These are phyloP conservation scores for Phalacrocorax carbo DNA, from an alignment of 2,113 vertebrate genomes.

Conservation along the genomic window DNA sequence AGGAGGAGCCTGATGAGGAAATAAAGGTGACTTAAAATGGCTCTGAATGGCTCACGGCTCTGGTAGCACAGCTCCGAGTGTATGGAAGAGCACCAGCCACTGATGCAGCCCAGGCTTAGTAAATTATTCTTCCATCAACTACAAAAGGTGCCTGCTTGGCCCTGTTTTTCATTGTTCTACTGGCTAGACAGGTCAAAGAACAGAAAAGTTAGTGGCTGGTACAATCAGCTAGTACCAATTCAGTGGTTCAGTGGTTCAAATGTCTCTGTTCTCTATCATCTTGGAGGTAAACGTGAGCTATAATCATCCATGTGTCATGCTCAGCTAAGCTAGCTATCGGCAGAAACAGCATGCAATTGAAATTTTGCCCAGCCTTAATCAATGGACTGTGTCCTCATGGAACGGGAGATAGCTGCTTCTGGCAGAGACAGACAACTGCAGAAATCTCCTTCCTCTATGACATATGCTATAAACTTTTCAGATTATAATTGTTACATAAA, in stretches of 20 bases:
- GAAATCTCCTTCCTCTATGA: not conserved
- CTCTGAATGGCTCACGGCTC: accelerated
- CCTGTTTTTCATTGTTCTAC: not conserved
- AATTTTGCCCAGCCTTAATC: not conserved
- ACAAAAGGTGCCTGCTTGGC: accelerated
- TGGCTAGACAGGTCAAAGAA: not conserved
- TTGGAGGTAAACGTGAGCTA: not conserved
- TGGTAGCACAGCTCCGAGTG: not conserved
- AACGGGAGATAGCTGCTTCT: not conserved
- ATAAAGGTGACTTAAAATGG: not conserved
- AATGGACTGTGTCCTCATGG: not conserved
- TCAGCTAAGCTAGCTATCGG: not conserved
- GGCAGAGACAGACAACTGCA: not conserved
- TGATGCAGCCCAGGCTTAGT: not conserved
- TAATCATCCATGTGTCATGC: not conserved
- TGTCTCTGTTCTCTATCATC: not conserved
- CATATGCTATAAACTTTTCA: not conserved
- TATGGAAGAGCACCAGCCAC: not conserved
- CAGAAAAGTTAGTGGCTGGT: not conserved
- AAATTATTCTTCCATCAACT: not conserved
- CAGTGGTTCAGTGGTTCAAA: not conserved
- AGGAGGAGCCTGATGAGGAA: not conserved
- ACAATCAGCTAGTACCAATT: not conserved
- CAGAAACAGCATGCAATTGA: not conserved
- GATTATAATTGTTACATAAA: not conserved